Percentiles rank a stretch among this genome's conserved stretches.
Conservation (phyloP, 2,797 vertebrate genomes). For the Pachyuromys duprasi region DNA sequence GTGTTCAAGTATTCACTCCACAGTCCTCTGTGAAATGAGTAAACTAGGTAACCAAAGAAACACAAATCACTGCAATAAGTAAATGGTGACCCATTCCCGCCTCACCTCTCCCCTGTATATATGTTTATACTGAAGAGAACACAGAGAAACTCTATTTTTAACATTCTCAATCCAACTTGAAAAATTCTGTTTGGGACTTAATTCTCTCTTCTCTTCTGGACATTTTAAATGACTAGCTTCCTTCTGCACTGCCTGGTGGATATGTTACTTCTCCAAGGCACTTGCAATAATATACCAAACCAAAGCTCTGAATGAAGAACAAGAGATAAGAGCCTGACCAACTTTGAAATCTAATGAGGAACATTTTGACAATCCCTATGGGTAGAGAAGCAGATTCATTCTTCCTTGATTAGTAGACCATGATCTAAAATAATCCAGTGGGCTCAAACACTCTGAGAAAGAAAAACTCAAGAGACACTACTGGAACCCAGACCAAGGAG, state of each 20-base stretch:
- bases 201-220: not conserved
- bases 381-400: conserved; percentile 45
- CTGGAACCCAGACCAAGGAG: not conserved
- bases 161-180: not conserved
- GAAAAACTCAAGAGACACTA: conserved; percentile 11
- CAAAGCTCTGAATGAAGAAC: conserved; percentile 2
- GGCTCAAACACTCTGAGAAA: not conserved
- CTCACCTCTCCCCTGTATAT: not conserved
- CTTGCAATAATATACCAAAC: not conserved
- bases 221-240: conserved; percentile 47
- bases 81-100: not conserved
- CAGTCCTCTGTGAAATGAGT: conserved; percentile 15
- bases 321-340: not conserved
- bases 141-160: conserved; percentile 10
- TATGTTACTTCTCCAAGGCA: not conserved
- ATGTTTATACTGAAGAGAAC: conserved; percentile 25
- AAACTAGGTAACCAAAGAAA: not conserved
- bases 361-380: not conserved
- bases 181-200: conserved; percentile 13
- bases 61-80: not conserved
- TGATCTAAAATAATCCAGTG: conserved; percentile 3
- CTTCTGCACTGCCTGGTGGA: not conserved
- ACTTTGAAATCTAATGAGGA: conserved; percentile 25
- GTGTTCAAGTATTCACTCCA: not conserved
- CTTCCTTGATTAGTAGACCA: conserved; percentile 47